Evolutionary conservation across 2,888 invertebrate genomes (phyloP), one percentile per base, ranked within the genome.

Genomic region (Osmoderma eremita): DNA sequence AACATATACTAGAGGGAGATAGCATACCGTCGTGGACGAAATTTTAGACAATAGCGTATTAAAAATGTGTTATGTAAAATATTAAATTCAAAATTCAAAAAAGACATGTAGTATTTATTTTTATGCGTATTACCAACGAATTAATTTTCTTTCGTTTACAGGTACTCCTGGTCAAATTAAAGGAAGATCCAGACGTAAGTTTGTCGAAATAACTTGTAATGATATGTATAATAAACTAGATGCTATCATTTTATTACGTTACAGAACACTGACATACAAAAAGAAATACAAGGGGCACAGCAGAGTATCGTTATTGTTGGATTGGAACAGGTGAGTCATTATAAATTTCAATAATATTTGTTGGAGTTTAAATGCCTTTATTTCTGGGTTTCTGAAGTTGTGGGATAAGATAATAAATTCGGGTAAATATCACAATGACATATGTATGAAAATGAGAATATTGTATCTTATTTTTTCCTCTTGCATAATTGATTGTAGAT

Each of bases 281-380:
- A 76, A 53, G 75, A 78, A 71, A 75, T 82, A 54, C 73, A 76
- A 65, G 75, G 77, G 66, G 78, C 79, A n/a, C 80, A 82, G 70
- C 77, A 79, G 68, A 75, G 79, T 61, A 81, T 83, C 54, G 74
- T 81, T 58, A 72, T 74, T 51, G 76, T 81, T 51, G 83, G 82
- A 45, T 72, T 81, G 61, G 79, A 79, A 72, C 83, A 82, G 79
- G 82, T 81, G 76, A 73, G 71, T 65, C 54, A 61, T 20, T 61
- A n/a, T 36, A 62, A 39, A 61, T 50, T 58, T 6, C 15, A 56
- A 62, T 18, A 62, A 20, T 45, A 24, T 63, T 54, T 24, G 54
- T 48, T 36, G 5, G 30, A 38, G 24, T 49, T 48, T 48, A 38
- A 48, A 38, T 20, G 3, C 36, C 6, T 30, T n/a, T 22, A n/a